Percentiles rank a stretch among this genome's conserved stretches.
Conservation (phyloP, 2,797 vertebrate genomes). For the Clarias platycephalus region DNA sequence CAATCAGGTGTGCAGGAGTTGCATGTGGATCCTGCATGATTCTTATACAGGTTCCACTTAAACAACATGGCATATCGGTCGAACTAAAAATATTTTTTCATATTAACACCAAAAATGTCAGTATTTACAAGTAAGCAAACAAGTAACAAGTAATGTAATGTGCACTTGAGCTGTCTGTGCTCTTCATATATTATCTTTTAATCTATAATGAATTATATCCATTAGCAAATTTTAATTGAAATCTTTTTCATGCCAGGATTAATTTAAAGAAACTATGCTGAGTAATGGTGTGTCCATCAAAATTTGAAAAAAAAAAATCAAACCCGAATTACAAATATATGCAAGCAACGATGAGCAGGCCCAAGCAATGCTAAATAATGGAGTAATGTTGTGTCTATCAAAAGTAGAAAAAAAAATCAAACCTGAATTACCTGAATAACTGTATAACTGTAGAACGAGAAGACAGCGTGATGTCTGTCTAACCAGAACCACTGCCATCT, state of each 20-base stretch:
- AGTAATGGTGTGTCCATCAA: constrained; percentile 22
- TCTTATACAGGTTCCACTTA: not conserved
- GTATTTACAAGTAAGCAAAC: not conserved
- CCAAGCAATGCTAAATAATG: not conserved
- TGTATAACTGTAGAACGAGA: not conserved
- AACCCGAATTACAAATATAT: constrained; percentile 24
- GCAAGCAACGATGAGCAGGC: too few species aligned
- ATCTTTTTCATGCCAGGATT: constrained; percentile 3
- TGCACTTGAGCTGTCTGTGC: not conserved
- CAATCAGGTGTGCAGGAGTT: constrained; percentile 49
- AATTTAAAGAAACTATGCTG: constrained; percentile 13
- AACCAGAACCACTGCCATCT: constrained; percentile 11
- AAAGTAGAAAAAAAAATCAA: not conserved
- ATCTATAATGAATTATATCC: constrained; percentile 3
- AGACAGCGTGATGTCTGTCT: constrained; percentile 14
- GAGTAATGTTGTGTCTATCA: constrained; percentile 20
- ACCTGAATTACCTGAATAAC: constrained; percentile 18
- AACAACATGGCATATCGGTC: not conserved
- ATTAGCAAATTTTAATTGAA: not conserved
- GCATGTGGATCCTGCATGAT: constrained; percentile 29
- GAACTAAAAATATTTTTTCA: not conserved
- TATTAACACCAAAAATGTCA: not conserved
- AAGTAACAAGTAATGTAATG: not conserved
- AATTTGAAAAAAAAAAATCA: not conserved
- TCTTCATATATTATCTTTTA: not conserved